Evolutionary conservation across 2,888 invertebrate species (phyloP), one percentile per base, ranked within the genome.

Genomic region (Seira ritae): DNA sequence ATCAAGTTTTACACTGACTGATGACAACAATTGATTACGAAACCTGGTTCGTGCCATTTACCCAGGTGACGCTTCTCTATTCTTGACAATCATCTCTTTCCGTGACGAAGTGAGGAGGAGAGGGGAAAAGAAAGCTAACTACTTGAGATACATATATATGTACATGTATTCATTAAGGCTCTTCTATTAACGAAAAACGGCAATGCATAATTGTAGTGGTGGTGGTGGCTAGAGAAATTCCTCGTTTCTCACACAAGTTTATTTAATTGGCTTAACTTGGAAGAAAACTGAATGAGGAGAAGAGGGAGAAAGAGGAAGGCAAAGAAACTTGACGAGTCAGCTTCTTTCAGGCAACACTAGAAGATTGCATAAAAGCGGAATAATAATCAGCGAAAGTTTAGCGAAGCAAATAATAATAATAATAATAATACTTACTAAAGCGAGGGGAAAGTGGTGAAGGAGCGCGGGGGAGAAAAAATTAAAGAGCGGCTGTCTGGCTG

Each of bases 31-130:
- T 55, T 55, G 71, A 55, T 72, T 50, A 55, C 60, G n/a, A 55
- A 55, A 15, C 24, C 17, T 60, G 68, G 76, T 60, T 68, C 55
- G 22, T 76, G 46, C 50, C 55, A 79, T 79, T 79, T 68, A 46
- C 60, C 69, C 80, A 80, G 74, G 80, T 80, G 80, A 70, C 72
- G 81, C 37, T 66, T 81, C 37, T 72, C 23, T 65, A 22, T 31
- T 75, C 46, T 24, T 67, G 71, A 76, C 81, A 81, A 72, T 72
- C 76, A 76, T 76, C 76, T 15, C 55, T 55, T 17, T 31, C 8
- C 8, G 31, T 31, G 31, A 31, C 31, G 31, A 55, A 55, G 55
- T 8, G 15, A 12, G 3, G 12, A 55, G 55, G n/a, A 55, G 55
- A 55, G 55, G 17, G 15, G 17, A 12, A 12, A 12, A 12, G 12